phyloP scores from a whole-genome alignment of 2,113 vertebrate species.

The Toxotes jaculatrix region DNA sequence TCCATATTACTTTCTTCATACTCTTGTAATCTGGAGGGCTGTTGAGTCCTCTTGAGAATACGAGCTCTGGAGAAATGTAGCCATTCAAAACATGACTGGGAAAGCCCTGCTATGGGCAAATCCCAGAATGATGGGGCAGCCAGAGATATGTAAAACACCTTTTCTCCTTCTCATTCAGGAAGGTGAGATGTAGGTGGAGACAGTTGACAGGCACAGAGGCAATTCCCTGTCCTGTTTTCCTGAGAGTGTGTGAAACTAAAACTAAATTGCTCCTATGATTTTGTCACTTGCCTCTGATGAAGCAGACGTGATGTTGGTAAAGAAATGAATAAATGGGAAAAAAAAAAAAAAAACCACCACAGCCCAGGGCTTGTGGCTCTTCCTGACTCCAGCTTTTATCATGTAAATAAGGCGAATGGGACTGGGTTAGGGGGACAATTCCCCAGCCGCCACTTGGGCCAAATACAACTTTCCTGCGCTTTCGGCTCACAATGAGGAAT shows the following conservation, averaged over 20 bases:
- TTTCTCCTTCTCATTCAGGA: conserved; percentile 22
- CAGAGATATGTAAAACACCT: conserved; percentile 49
- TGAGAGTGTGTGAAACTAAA: conserved; percentile 72
- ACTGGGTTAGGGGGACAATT: conserved; percentile 84
- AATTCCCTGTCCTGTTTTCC: conserved; percentile 76
- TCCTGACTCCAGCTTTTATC: conserved; percentile 88
- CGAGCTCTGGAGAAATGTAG: conserved; percentile 21
- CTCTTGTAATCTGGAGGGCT: conserved; percentile 48
- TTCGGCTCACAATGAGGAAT: conserved; percentile 82
- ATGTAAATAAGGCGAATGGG: conserved; percentile 91
- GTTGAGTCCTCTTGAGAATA: conserved; percentile 41
- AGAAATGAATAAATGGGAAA: conserved; percentile 78
- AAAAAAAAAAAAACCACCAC: conserved; percentile 19
- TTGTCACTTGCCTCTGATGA: conserved; percentile 70
- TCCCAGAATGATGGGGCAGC: conserved; percentile 21
- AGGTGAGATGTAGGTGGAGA: conserved; percentile 37
- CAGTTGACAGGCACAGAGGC: conserved; percentile 63
- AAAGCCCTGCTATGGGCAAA: conserved; percentile 17
- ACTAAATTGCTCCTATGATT: conserved; percentile 81
- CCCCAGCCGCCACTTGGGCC: conserved; percentile 88
- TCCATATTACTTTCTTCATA: conserved; percentile 56
- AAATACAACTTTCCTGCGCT: conserved; percentile 89
- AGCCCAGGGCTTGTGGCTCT: conserved; percentile 68
- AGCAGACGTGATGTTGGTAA: conserved; percentile 75
- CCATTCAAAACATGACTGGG: conserved; percentile 2